Conservation (phyloP, 2,797 vertebrate genomes). For the Novumbra hubbsi region DNA sequence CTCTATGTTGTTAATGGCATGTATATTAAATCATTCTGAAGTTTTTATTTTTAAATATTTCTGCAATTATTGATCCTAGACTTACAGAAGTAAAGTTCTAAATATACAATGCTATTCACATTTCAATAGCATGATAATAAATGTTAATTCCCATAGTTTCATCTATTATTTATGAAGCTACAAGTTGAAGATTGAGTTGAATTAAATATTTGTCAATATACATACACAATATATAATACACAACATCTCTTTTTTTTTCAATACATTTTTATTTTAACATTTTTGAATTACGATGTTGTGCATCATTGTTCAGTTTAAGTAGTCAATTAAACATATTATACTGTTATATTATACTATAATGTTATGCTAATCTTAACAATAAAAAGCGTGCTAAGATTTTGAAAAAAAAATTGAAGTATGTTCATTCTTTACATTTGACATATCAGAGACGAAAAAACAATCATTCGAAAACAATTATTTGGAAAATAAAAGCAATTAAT, state of each 20-base stretch:
- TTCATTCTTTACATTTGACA: background rate
- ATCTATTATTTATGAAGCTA: background rate
- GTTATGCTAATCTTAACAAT: too few species aligned
- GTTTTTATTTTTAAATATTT: too few species aligned
- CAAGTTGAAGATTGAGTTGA: background rate
- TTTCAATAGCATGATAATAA: background rate
- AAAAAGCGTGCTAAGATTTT: background rate
- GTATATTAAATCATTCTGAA: too few species aligned
- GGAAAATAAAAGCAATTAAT: background rate
- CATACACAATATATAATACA: too few species aligned
- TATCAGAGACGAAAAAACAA: background rate
- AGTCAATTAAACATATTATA: background rate
- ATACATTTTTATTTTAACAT: too few species aligned
- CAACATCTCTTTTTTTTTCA: too few species aligned
- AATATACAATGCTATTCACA: background rate
- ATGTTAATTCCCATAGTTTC: background rate
- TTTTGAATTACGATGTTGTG: too few species aligned
- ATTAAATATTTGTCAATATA: background rate
- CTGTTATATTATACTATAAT: background rate
- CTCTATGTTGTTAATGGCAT: background rate
- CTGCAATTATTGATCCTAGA: background rate
- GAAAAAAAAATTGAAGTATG: background rate
- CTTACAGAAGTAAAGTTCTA: background rate
- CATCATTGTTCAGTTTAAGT: background rate
- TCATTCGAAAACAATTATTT: background rate